Percentiles rank a stretch among this genome's conserved stretches.
Conservation (phyloP, 2,797 vertebrate species). For the Sparidentex hasta region DNA sequence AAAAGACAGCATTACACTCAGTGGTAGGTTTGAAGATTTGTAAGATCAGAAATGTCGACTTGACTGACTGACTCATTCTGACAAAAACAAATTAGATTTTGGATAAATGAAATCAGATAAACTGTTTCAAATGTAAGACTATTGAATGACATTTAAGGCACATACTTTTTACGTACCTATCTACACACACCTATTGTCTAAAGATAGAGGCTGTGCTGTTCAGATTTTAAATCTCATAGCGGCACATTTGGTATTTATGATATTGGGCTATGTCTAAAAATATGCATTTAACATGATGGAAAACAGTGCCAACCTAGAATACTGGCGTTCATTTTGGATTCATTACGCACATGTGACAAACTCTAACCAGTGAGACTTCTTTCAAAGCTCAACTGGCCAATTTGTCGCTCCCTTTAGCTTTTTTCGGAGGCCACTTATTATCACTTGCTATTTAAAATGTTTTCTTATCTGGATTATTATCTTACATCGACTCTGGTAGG, state of each 20-base stretch:
- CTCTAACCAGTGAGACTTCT: not conserved
- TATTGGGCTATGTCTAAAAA: not conserved
- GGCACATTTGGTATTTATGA: not conserved
- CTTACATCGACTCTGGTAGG: constrained; percentile 23
- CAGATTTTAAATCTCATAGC: not conserved
- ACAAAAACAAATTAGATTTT: no score
- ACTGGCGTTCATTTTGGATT: constrained; percentile 31
- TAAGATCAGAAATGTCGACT: no score
- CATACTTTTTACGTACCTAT: no score
- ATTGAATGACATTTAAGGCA: no score
- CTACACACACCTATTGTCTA: no score
- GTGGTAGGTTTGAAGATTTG: no score
- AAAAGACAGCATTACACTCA: no score
- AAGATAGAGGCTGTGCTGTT: not conserved
- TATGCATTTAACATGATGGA: constrained; percentile 9
- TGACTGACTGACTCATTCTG: no score
- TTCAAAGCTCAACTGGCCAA: not conserved
- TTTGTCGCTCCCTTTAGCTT: constrained; percentile 2
- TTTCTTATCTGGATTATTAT: constrained; percentile 36
- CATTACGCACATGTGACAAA: constrained; percentile 5
- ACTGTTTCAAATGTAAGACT: no score
- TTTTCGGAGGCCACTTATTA: constrained; percentile 45
- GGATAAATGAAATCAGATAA: no score
- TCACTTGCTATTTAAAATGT: constrained; percentile 24
- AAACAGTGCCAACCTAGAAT: not conserved